These are phyloP conservation scores for Tragelaphus strepsiceros DNA, from an alignment of 2,113 vertebrate species.

Conservation along the genomic window DNA sequence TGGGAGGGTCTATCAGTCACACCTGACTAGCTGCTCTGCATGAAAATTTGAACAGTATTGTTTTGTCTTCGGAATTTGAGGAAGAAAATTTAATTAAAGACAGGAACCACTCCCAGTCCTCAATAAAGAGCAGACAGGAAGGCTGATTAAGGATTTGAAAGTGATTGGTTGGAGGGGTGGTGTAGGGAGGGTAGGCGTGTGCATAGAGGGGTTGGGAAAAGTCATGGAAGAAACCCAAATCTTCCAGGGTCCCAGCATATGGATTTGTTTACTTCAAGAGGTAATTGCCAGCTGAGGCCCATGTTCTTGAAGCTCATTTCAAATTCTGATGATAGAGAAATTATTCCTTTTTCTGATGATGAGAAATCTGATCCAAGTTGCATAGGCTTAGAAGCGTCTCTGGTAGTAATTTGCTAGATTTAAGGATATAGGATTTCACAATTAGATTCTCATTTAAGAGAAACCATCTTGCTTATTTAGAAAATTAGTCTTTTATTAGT, in stretches of 20 bases:
- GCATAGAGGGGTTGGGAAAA: background rate
- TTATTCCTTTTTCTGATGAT: conserved; percentile 63
- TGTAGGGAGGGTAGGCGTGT: background rate
- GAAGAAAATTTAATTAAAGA: conserved; percentile 56
- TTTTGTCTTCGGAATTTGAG: conserved; percentile 51
- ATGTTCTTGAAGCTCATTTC: conserved; percentile 47
- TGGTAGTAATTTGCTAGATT: conserved; percentile 62
- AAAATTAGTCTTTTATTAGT: conserved; percentile 72
- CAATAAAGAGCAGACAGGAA: conserved; percentile 28
- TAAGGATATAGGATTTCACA: conserved; percentile 60
- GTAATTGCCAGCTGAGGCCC: conserved; percentile 60
- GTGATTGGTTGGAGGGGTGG: background rate
- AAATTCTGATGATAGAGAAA: conserved; percentile 57
- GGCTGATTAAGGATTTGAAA: background rate
- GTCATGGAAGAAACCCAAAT: conserved; percentile 16
- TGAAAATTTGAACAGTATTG: conserved; percentile 41
- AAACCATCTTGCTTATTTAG: conserved; percentile 68
- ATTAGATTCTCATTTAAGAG: conserved; percentile 70
- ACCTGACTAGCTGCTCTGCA: conserved; percentile 52
- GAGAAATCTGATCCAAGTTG: conserved; percentile 59
- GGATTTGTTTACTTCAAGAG: conserved; percentile 61
- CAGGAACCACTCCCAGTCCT: background rate
- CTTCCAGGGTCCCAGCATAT: conserved; percentile 27
- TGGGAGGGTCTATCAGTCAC: conserved; percentile 28
- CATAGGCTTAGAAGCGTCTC: conserved; percentile 51